Conservation (phyloP, 2,888 invertebrate species). For the Melinopterus prodromus region DNA sequence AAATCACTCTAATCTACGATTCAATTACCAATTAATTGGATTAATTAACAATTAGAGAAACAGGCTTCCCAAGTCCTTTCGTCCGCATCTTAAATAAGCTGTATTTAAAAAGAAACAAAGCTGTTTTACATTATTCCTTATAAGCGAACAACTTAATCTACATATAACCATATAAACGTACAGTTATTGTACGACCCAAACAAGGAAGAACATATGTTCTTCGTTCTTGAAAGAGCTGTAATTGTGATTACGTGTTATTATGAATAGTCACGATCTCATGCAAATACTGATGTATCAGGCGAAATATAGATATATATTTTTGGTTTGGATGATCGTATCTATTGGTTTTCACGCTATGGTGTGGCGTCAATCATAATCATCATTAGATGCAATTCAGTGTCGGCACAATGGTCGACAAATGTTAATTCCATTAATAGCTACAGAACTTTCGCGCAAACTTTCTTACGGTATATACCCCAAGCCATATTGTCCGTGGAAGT, state of each 20-base stretch:
- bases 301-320: neutral
- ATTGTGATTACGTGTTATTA: neutral
- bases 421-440: conserved; percentile 4
- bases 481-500: neutral
- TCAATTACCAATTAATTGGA: no score
- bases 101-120: no score
- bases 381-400: neutral
- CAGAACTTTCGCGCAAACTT: conserved; percentile 9
- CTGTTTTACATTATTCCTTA: no score
- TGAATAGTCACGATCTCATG: neutral
- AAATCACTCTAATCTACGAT: no score
- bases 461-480: neutral
- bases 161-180: no score
- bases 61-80: no score
- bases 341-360: neutral
- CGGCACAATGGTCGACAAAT: neutral
- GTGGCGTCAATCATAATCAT: neutral
- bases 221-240: neutral
- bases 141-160: no score
- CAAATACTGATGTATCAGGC: neutral
- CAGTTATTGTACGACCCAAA: no score
- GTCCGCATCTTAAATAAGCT: no score
- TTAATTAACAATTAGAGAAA: no score
- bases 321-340: neutral
- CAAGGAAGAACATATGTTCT: neutral